Base-by-base conservation (phyloP, 1,140 invertebrate species). In the Cyclina sinensis region DNA sequence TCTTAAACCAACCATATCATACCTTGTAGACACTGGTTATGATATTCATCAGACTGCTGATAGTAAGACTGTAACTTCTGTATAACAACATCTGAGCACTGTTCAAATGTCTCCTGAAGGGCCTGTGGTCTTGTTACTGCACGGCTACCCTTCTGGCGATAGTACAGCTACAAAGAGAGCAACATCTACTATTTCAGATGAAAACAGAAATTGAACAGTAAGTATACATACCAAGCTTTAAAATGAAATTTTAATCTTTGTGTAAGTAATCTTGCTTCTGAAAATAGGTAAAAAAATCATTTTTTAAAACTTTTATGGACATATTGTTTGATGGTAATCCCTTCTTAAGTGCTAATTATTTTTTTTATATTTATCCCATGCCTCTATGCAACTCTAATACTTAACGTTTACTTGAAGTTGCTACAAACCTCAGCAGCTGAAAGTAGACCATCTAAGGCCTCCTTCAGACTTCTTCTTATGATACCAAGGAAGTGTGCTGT, bases 11-110 rank as follows among this genome's bases (percentile, higher is more conserved):
- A 43, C 43, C 14, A 43, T 43, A 43, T 43, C 87, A 21, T 81
- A 95, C 95, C 95, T 92, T 95, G 94, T 46, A 95, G 90, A 90
- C 94, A 96, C 84, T 95, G 93, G 89, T 95, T 95, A 80, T 95
- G 93, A 86, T 95, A 96, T 68, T 94, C 94, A 32, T 94, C 93
- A 54, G 94, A 90, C 85, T 96, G 95, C 35, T 91, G 91, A 32
- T 90, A 92, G 89, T 95, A 96, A 5, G 94, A 95, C 90, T 94
- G 92, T 30, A 95, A 84, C 89, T 95, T 96, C 35, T 93, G 88
- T 73, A 93, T 90, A 4, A 95, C 91, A 5, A 93, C 88, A 27
- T 95, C 94, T 21, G 95, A 93, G 91, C 92, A 95, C 30, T 93
- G 90, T 14, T 95, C 95, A 91, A 94, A 95, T 3, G 91, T 95